Conservation (phyloP, 2,113 vertebrate species). For the Aleadryas rufinucha region DNA sequence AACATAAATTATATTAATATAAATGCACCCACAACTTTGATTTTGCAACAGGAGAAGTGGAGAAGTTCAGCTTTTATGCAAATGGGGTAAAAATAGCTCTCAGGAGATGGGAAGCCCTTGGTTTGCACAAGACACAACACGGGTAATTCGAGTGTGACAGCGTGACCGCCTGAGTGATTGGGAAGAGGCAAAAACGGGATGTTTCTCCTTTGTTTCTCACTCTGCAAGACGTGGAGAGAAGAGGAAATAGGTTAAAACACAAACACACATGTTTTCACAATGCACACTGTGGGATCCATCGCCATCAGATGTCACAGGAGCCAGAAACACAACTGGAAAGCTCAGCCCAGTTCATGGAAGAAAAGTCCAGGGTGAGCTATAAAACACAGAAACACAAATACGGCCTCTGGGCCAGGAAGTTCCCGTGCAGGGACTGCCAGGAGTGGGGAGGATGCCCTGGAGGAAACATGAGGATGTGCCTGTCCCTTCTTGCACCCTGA, state of each 20-base stretch:
- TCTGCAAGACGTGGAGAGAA: neutral
- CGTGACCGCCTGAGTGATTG: neutral
- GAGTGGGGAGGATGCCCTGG: neutral
- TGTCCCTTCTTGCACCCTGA: neutral
- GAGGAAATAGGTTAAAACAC: neutral
- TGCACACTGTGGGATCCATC: neutral
- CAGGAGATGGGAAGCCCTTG: neutral
- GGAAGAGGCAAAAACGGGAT: neutral
- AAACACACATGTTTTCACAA: neutral
- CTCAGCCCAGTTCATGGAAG: neutral
- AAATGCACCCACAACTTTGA: neutral
- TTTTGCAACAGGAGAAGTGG: neutral
- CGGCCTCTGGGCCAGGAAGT: neutral
- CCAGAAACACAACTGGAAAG: neutral
- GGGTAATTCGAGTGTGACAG: neutral
- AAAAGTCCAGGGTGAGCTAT: neutral
- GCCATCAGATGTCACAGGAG: neutral
- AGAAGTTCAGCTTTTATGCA: neutral
- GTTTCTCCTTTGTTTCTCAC: neutral
- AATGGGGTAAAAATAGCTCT: neutral
- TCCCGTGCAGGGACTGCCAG: neutral
- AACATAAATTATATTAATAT: neutral
- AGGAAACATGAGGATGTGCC: neutral
- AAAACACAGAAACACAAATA: neutral
- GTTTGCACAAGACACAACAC: neutral